Conservation (phyloP, 2,888 invertebrate genomes). For the Reticulitermes lucifugus region DNA sequence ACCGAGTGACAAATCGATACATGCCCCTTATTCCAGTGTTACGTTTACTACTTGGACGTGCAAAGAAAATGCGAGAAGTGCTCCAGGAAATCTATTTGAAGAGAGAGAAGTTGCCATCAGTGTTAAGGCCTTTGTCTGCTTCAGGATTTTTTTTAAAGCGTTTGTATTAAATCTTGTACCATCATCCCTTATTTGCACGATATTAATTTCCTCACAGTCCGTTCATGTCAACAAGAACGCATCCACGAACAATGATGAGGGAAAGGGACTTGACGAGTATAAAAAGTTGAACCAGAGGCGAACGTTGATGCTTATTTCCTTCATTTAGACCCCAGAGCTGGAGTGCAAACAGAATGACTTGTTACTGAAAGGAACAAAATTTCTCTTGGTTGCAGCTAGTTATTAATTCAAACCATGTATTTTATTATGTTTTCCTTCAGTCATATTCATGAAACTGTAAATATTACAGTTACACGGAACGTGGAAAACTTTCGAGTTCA, state of each 20-base stretch:
- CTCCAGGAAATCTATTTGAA: not conserved
- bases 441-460: too few species aligned
- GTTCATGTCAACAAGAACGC: not conserved
- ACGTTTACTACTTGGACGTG: not conserved
- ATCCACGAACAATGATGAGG: not conserved
- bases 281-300: not conserved
- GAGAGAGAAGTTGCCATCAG: not conserved
- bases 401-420: too few species aligned
- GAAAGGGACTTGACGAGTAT: not conserved
- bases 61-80: not conserved
- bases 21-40: not conserved
- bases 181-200: not conserved
- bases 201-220: not conserved
- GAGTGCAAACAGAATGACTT: not conserved
- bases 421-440: too few species aligned
- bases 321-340: not conserved
- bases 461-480: too few species aligned
- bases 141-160: not conserved
- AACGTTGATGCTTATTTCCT: not conserved
- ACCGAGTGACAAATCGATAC: not conserved
- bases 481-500: too few species aligned
- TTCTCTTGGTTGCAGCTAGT: not conserved
- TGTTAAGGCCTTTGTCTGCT: not conserved
- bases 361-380: not conserved
- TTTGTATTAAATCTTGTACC: not conserved